These are phyloP conservation scores for Drosophila repletoides DNA, from an alignment of 1,140 invertebrate genomes.

Conservation along the genomic window DNA sequence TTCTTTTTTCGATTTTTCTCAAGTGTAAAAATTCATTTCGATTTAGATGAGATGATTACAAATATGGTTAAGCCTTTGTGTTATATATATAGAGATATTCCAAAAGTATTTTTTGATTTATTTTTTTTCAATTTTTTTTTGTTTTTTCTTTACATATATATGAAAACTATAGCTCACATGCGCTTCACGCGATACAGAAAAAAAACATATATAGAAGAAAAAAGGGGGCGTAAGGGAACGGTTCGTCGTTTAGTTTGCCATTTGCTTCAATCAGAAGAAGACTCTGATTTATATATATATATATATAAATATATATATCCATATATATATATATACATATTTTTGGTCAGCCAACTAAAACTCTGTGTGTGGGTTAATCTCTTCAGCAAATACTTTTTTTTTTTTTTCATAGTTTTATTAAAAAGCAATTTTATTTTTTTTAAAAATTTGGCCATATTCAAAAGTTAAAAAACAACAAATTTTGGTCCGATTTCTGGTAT, in stretches of 20 bases:
- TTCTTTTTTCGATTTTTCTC: slow-evolving; percentile 34
- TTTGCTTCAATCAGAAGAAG: slow-evolving; percentile 39
- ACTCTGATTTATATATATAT: slow-evolving; percentile 39
- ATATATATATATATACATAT: slow-evolving; percentile 25
- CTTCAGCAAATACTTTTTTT: slow-evolving; percentile 54
- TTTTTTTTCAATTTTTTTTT: slow-evolving; percentile 35
- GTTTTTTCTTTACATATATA: slow-evolving; percentile 17
- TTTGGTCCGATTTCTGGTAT: slow-evolving; percentile 14
- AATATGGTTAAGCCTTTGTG: slow-evolving; percentile 82
- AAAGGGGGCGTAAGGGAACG: slow-evolving; percentile 3
- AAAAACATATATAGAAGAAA: background rate
- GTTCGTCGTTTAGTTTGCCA: slow-evolving; percentile 53
- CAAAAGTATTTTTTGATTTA: too few species aligned
- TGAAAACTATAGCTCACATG: slow-evolving; percentile 58
- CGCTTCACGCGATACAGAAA: slow-evolving; percentile 28
- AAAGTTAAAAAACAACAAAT: slow-evolving; percentile 30
- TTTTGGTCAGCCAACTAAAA: slow-evolving; percentile 77
- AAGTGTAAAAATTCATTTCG: slow-evolving; percentile 77
- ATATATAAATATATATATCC: slow-evolving; percentile 20
- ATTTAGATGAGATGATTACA: slow-evolving; percentile 83
- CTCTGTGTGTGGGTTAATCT: slow-evolving; percentile 75
- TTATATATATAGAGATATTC: slow-evolving; percentile 47
- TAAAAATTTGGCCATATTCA: slow-evolving; percentile 47
- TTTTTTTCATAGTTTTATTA: slow-evolving; percentile 28
- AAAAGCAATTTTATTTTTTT: slow-evolving; percentile 30